Conservation (phyloP, 1,140 invertebrate species). For the Lordiphosa clarofinis region DNA sequence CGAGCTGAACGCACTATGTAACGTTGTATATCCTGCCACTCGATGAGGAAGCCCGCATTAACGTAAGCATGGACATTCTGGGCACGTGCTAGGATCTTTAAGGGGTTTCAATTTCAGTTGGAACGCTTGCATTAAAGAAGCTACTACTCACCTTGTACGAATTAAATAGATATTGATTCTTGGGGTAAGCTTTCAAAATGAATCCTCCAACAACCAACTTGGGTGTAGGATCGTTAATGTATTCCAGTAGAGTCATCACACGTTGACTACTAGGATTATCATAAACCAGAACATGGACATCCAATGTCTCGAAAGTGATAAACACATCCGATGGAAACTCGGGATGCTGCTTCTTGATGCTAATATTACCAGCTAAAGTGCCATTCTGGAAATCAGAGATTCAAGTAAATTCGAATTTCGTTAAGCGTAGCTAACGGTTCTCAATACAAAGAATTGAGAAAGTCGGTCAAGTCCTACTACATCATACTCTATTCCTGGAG, state of each 20-base stretch:
- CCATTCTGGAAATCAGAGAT: constrained; percentile 79
- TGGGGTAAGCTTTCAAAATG: constrained; percentile 50
- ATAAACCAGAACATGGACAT: constrained; percentile 80
- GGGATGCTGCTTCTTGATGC: constrained; percentile 85
- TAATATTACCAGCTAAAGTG: constrained; percentile 89
- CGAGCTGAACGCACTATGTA: constrained; percentile 63
- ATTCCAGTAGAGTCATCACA: constrained; percentile 43
- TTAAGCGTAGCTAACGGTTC: no score
- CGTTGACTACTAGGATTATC: constrained; percentile 33
- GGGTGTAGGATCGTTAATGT: constrained; percentile 35
- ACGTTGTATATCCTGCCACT: constrained; percentile 36
- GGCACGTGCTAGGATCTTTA: constrained; percentile 83
- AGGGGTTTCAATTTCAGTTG: constrained; percentile 1
- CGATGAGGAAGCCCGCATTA: constrained; percentile 87
- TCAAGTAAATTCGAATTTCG: neutral
- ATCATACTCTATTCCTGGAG: no score
- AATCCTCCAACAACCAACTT: constrained; percentile 60
- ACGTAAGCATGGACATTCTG: constrained; percentile 92
- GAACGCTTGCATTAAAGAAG: no score
- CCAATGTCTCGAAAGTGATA: constrained; percentile 85
- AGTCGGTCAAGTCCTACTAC: no score
- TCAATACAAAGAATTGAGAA: no score
- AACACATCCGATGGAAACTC: constrained; percentile 90
- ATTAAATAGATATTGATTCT: constrained; percentile 49
- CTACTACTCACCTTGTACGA: constrained; percentile 82